phyloP scores from a whole-genome alignment of 2,888 invertebrate genomes.

The Drosophila macrothrix region DNA sequence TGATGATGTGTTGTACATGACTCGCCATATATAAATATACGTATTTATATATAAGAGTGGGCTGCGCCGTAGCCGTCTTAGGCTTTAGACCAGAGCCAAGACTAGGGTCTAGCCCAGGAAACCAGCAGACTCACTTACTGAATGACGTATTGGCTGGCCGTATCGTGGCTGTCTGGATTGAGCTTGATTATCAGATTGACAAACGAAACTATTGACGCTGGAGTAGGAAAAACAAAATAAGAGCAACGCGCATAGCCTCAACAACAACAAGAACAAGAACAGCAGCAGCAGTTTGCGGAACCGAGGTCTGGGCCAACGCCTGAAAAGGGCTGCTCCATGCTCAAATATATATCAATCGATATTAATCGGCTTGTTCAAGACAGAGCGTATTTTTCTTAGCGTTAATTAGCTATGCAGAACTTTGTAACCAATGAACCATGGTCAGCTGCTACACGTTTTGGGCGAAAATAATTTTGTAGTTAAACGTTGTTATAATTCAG shows the following conservation, averaged over 20 bases:
- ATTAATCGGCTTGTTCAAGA: neutral
- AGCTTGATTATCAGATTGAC: slow-evolving; percentile 60
- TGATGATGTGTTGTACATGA: slow-evolving; percentile 80
- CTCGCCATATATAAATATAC: slow-evolving; percentile 56
- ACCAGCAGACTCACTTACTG: slow-evolving; percentile 25
- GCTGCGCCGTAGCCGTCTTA: neutral
- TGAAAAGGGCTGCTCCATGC: neutral
- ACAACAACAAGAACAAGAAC: neutral
- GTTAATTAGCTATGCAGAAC: neutral
- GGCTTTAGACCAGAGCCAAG: slow-evolving; percentile 9
- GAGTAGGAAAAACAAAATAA: slow-evolving; percentile 41
- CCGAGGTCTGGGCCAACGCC: neutral
- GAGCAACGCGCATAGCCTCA: slow-evolving; percentile 29
- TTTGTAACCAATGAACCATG: neutral
- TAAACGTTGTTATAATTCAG: neutral
- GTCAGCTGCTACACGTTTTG: neutral
- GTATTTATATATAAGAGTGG: neutral
- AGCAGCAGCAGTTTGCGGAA: neutral
- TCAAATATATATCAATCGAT: neutral
- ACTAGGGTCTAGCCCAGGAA: slow-evolving; percentile 7
- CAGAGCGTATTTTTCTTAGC: neutral
- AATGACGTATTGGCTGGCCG: slow-evolving; percentile 30
- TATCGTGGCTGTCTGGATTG: neutral
- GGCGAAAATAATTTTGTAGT: neutral
- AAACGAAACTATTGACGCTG: slow-evolving; percentile 61